Percentiles rank a stretch among this genome's conserved stretches.
Evolutionary conservation across 2,888 invertebrate genomes (phyloP).

Genomic region (Coecobrya sp.): DNA sequence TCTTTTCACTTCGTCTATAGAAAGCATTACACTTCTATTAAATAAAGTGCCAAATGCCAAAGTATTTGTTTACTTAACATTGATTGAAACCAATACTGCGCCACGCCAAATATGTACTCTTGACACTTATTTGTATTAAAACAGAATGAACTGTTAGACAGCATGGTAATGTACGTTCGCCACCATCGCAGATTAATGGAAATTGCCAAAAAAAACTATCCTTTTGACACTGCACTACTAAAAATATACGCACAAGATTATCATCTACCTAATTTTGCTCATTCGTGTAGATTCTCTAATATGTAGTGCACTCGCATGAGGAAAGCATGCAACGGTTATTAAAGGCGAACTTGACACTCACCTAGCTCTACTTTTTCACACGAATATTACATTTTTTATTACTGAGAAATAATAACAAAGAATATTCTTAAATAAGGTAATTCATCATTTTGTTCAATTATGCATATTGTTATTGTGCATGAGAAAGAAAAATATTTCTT

Average conservation of each 20-base stretch:
- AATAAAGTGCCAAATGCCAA: neutral
- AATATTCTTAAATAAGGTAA: neutral
- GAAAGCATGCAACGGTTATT: neutral
- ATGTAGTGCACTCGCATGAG: neutral
- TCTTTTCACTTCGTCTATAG: conserved; percentile 8
- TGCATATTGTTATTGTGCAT: neutral
- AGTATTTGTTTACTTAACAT: neutral
- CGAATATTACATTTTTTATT: conserved; percentile 56
- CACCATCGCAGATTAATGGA: no score
- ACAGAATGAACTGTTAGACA: no score
- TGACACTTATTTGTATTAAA: no score
- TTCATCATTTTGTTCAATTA: no score
- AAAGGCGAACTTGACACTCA: conserved; percentile 68
- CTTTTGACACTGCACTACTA: no score
- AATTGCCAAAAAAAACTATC: no score
- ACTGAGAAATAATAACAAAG: neutral
- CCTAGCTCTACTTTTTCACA: conserved; percentile 51
- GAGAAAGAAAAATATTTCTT: neutral
- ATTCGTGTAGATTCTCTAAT: neutral
- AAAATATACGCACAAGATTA: no score
- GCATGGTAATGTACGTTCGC: no score
- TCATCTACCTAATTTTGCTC: neutral
- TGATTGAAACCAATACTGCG: neutral
- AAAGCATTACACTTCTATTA: conserved; percentile 13
- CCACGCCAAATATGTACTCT: no score